A percentile compares a stretch with the other conserved stretches of the same genome.
Conservation (phyloP, 2,888 invertebrate species). For the Drosophila austrosaltans region DNA sequence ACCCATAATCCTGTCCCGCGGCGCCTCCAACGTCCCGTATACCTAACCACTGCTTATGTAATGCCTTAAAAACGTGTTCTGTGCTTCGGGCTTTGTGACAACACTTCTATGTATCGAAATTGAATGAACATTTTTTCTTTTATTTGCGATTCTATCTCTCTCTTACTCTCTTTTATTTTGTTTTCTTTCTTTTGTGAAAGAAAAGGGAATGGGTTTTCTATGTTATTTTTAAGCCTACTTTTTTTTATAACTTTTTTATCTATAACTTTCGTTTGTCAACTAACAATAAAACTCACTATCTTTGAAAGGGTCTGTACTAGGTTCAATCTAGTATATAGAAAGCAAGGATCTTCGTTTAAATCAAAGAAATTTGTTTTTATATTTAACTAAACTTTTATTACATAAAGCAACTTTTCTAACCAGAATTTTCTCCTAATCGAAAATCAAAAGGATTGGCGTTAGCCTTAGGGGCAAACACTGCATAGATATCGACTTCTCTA, state of each 20-base stretch:
- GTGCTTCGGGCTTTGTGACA: slow-evolving; percentile 66
- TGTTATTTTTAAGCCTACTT: neutral
- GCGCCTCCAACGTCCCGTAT: slow-evolving; percentile 2
- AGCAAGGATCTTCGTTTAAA: too few relatives aligned
- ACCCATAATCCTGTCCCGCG: slow-evolving; percentile 73
- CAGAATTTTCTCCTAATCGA: too few relatives aligned
- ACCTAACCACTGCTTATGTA: slow-evolving; percentile 63
- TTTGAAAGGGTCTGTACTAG: neutral
- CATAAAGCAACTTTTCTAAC: too few relatives aligned
- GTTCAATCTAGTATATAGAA: too few relatives aligned
- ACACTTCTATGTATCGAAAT: slow-evolving; percentile 64
- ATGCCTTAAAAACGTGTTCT: slow-evolving; percentile 72
- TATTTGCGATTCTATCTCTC: slow-evolving; percentile 1
- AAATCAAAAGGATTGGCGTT: too few relatives aligned
- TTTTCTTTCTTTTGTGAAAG: neutral
- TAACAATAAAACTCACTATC: neutral
- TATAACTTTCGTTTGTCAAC: neutral
- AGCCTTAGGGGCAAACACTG: too few relatives aligned
- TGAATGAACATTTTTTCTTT: slow-evolving; percentile 47
- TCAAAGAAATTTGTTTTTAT: too few relatives aligned
- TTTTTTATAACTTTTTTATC: neutral
- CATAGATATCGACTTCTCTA: too few relatives aligned
- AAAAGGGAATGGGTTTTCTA: neutral
- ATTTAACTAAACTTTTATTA: too few relatives aligned
- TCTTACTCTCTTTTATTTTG: slow-evolving; percentile 2